Base-by-base conservation (phyloP, 2,888 invertebrate species). In the Sinodicranocentrus sp. region DNA sequence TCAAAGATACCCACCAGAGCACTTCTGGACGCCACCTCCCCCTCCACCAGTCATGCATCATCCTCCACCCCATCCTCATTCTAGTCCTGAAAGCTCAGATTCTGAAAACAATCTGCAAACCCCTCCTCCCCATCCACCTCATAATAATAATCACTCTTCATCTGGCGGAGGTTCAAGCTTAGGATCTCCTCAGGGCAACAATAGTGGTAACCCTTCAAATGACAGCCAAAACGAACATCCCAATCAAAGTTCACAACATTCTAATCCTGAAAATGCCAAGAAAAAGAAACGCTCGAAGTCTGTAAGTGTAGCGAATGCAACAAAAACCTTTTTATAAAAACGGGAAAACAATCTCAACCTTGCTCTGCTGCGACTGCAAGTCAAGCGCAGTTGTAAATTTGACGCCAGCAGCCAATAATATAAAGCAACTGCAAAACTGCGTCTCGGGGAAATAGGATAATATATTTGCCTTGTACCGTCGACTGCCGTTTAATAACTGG, bases 1-100 rank as follows among this genome's bases (percentile, higher is more conserved):
- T 57, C 77, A 87, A 76, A 84, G 87, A 76, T 82, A 23, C 23
- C 83, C 87, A 52, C 87, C 87, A 39, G 80, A 80, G 25, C 83
- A 85, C 70, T 79, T 85, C 78, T 77, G 76, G 80, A 75, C 65
- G 23, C 70, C 70, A 15, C 84, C 82, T 21, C 73, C 70, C 43
- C 72, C 68, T 17, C 72, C 54, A 2, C 84, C 67, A 23, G 48
- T 75, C 15, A 63, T 70, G n/a, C 67, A 82, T 19, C 65, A 82
- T 6, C 63, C 43, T 54, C 52, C 78, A 17, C 79, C 71, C 43
- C 52, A 44, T 1, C 59, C 21, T 19, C 19, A 54, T 26, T 26
- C 71, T 65, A 84, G 68, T 79, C 78, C 72, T 73, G 71, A 52
- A 25, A 21, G 25, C 13, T 57, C 68, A 54, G 52, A 63, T 19